Conservation (phyloP, 2,888 invertebrate species). For the Dicyrtoma fusca region DNA sequence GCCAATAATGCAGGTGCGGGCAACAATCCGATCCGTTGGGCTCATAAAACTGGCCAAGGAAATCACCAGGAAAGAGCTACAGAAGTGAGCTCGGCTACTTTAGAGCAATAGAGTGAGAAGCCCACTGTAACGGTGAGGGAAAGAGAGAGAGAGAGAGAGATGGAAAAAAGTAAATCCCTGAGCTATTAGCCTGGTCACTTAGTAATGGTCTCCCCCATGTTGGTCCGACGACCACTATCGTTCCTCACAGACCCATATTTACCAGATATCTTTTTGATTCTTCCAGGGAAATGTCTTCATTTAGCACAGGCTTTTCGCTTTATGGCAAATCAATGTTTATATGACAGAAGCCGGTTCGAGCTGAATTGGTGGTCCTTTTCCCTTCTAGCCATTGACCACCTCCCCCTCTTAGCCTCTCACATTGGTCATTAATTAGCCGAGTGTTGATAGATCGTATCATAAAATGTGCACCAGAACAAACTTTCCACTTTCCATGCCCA, state of each 20-base stretch:
- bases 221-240: conserved; percentile 34
- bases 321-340: conserved; percentile 57
- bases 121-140: conserved; percentile 31
- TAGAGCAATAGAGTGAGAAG: conserved; percentile 19
- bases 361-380: conserved; percentile 10
- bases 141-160: conserved; percentile 40
- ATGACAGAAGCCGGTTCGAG: conserved; percentile 42
- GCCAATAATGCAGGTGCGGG: conserved; percentile 51
- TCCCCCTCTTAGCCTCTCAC: conserved; percentile 34
- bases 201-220: conserved; percentile 51
- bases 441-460: conserved; percentile 57
- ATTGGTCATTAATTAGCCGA: conserved; percentile 57
- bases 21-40: conserved; percentile 47
- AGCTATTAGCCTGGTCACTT: conserved; percentile 57
- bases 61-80: conserved; percentile 1
- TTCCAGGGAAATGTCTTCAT: conserved; percentile 43
- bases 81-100: not conserved
- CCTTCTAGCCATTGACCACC: conserved; percentile 13
- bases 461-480: conserved; percentile 45
- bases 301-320: conserved; percentile 52
- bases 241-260: conserved; percentile 56
- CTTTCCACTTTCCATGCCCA: conserved; percentile 41
- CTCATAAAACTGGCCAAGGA: conserved; percentile 48
- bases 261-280: conserved; percentile 54
- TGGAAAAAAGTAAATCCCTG: conserved; percentile 56